phyloP scores from a whole-genome alignment of 2,888 invertebrate species.

The Spisula subtruncata region DNA sequence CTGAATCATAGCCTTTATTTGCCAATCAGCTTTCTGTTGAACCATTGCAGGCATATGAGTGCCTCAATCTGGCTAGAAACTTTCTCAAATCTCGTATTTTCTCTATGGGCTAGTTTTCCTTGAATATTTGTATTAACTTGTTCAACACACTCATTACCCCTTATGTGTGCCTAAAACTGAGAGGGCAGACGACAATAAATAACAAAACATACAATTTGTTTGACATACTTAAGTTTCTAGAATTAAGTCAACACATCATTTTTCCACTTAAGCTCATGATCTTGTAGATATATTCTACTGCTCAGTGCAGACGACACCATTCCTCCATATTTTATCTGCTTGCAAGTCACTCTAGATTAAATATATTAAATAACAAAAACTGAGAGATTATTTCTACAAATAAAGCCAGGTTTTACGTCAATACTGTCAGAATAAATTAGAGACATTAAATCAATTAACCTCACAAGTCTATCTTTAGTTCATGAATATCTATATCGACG shows the following conservation, averaged over 20 bases:
- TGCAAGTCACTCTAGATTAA: slow-evolving; percentile 27
- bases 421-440: neutral
- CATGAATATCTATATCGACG: slow-evolving; percentile 1
- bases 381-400: slow-evolving; percentile 1
- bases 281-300: neutral
- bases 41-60: too few species aligned
- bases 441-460: slow-evolving; percentile 8
- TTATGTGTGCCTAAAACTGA: neutral
- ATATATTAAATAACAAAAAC: slow-evolving; percentile 21
- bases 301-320: neutral
- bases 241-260: slow-evolving; percentile 13
- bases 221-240: slow-evolving; percentile 32
- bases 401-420: slow-evolving; percentile 13
- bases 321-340: slow-evolving; percentile 25
- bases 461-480: slow-evolving; percentile 4
- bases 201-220: neutral
- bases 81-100: too few species aligned
- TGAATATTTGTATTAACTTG: too few species aligned
- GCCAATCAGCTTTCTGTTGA: too few species aligned
- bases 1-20: too few species aligned
- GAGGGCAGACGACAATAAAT: neutral
- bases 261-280: slow-evolving; percentile 1
- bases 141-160: neutral
- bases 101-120: too few species aligned
- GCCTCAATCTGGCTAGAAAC: too few species aligned